Percentiles rank a stretch among this genome's conserved stretches.
Evolutionary conservation across 2,888 invertebrate species (phyloP).

Genomic region (Colletes collaris): DNA sequence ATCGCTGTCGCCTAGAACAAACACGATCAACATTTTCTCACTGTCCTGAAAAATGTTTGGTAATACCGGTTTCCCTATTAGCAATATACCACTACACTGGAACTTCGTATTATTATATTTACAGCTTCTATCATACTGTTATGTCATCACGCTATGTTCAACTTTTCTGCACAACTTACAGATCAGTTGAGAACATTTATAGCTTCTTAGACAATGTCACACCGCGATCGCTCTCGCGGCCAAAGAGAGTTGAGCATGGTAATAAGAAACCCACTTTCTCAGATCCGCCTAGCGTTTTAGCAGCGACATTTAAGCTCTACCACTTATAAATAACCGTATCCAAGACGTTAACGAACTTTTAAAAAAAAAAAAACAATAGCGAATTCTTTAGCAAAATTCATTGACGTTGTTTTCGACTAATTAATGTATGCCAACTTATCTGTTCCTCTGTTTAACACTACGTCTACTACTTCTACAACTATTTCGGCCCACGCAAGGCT

Average conservation of each 20-base stretch:
- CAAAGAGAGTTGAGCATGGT: conserved; percentile 71
- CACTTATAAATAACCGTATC: conserved; percentile 69
- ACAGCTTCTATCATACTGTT: conserved; percentile 73
- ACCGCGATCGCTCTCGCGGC: conserved; percentile 24
- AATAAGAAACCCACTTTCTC: conserved; percentile 59
- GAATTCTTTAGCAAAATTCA: conserved; percentile 62
- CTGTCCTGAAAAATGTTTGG: conserved; percentile 54
- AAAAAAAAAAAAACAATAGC: conserved; percentile 34
- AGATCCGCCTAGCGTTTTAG: conserved; percentile 74
- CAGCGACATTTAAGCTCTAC: conserved; percentile 77
- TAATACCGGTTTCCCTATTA: conserved; percentile 57
- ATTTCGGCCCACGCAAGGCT: conserved; percentile 90
- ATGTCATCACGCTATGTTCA: conserved; percentile 71
- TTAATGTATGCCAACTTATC: conserved; percentile 70
- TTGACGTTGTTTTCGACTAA: conserved; percentile 44
- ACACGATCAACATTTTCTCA: conserved; percentile 55
- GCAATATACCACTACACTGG: conserved; percentile 60
- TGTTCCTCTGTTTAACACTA: conserved; percentile 81
- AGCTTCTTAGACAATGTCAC: conserved; percentile 30
- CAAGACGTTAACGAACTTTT: conserved; percentile 53
- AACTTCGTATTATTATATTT: conserved; percentile 67
- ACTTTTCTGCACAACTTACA: conserved; percentile 58
- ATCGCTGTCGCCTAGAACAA: conserved; percentile 61
- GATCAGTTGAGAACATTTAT: conserved; percentile 5
- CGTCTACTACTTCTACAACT: conserved; percentile 81